phyloP scores from a whole-genome alignment of 2,113 vertebrate species.

The Cebidichthys violaceus region DNA sequence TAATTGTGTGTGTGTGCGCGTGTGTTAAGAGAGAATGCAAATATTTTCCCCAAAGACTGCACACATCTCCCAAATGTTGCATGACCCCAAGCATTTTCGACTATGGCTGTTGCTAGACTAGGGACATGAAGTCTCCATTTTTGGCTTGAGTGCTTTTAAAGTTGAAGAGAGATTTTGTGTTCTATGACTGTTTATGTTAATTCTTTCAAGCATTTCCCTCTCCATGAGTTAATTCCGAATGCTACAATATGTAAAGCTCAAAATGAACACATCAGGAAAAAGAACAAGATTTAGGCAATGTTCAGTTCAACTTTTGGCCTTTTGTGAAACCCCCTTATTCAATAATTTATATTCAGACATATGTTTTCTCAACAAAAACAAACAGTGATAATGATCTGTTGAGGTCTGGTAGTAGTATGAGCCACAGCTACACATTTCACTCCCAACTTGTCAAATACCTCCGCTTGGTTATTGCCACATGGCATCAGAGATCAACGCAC shows the following conservation, averaged over 20 bases:
- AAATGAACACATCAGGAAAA: not conserved
- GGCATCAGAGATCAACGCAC: not conserved
- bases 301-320: not conserved
- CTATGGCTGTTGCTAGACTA: not conserved
- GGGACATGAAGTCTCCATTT: constrained; percentile 23
- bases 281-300: not conserved
- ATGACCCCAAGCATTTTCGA: constrained; percentile 32
- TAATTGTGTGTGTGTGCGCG: constrained; percentile 16
- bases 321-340: not conserved
- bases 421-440: not conserved
- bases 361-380: not conserved
- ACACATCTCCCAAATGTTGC: constrained; percentile 9
- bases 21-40: constrained; percentile 20
- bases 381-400: not conserved
- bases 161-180: constrained; percentile 31
- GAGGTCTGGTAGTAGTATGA: not conserved
- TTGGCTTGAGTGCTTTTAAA: constrained; percentile 31
- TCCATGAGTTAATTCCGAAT: not conserved
- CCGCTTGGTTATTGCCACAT: not conserved
- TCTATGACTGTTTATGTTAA: constrained; percentile 35
- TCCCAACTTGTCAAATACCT: not conserved
- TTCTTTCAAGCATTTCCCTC: constrained; percentile 21
- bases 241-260: not conserved
- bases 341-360: not conserved
- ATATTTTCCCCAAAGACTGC: constrained; percentile 19